Evolutionary conservation across 64 coral and sea anemone species (phyloP), one percentile per base, ranked within the genome.

Genomic region (Acropora tenuis): DNA sequence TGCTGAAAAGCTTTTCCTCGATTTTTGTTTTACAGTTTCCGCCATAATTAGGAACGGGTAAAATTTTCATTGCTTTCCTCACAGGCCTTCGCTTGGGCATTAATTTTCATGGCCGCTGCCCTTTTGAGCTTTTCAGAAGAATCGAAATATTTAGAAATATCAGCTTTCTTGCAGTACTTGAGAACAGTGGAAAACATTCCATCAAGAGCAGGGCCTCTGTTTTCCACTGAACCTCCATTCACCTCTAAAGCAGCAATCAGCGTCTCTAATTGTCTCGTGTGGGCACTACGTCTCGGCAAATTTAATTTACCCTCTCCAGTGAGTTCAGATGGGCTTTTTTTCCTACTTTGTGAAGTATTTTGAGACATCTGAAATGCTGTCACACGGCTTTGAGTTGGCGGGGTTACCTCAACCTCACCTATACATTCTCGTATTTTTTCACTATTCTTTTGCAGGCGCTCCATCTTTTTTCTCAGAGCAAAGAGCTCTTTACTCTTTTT

Each of bases 201-300:
- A 78, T 94, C 58, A 50, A 85, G 50, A 30, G 30, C 30, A 30
- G 52, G 52, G 52, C 52, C 52, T 66, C 87, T 84, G 58, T 90
- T 85, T 47, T 94, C 88, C 8, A 73, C 42, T 72, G 74, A 86
- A 1, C 93, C 93, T 55, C 93, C 75, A 84, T 94, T 75, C 41
- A 90, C 68, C 76, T 90, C 92, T 74, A 20, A 47, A 57, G 59
- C 63, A 88, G 92, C 84, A 72, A 93, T 45, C 12, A 93, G 61
- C 6, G 92, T 93, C 53, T 93, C 92, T 48, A 88, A 45, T 73
- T 88, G 76, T 77, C 92, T 93, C 75, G 66, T 73, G 50, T 93
- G 72, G 48, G 6, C 74, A 88, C 85, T 88, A 78, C 77, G 20
- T 73, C 73, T 60, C 17, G 92, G 92, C 60, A 93, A 61, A 53